Conservation (phyloP, 2,888 invertebrate genomes). For the Drosophila macrospina region DNA sequence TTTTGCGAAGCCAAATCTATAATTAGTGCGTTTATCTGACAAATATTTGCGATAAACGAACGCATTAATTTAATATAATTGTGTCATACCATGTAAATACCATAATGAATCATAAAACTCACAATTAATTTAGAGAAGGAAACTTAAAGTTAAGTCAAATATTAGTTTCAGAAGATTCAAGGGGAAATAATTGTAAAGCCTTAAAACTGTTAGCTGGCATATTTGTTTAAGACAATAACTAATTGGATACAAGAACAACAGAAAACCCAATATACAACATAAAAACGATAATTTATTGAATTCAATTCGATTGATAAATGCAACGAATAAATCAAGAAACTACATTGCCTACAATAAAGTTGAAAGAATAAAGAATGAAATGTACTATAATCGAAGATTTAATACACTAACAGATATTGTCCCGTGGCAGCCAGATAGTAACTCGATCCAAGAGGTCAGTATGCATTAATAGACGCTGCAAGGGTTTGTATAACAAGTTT, state of each 20-base stretch:
- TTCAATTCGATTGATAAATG: slow-evolving; percentile 46
- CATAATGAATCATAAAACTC: slow-evolving; percentile 18
- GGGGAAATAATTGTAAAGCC: slow-evolving; percentile 32
- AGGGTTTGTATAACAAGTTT: not conserved
- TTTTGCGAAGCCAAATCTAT: slow-evolving; percentile 76
- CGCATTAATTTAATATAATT: slow-evolving; percentile 73
- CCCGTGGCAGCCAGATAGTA: not conserved
- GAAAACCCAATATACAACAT: not conserved
- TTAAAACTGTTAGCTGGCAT: slow-evolving; percentile 70
- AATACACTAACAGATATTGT: not conserved
- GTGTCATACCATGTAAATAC: slow-evolving; percentile 62
- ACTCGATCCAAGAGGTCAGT: not conserved
- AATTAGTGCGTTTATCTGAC: slow-evolving; percentile 58
- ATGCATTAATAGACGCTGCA: not conserved
- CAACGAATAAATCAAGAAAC: slow-evolving; percentile 45
- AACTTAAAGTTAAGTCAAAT: slow-evolving; percentile 19
- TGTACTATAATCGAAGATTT: not conserved
- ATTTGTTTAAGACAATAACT: slow-evolving; percentile 82
- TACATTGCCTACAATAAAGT: slow-evolving; percentile 12
- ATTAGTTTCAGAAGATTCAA: slow-evolving; percentile 19
- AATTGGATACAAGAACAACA: slow-evolving; percentile 43
- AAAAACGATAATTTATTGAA: slow-evolving; percentile 21
- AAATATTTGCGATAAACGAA: slow-evolving; percentile 55
- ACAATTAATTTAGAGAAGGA: slow-evolving; percentile 15
- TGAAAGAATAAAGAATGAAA: not conserved